A percentile compares a stretch with the other conserved stretches of the same genome.
Evolutionary conservation across 2,797 vertebrate species (phyloP).

Genomic region (Ataeniobius toweri): DNA sequence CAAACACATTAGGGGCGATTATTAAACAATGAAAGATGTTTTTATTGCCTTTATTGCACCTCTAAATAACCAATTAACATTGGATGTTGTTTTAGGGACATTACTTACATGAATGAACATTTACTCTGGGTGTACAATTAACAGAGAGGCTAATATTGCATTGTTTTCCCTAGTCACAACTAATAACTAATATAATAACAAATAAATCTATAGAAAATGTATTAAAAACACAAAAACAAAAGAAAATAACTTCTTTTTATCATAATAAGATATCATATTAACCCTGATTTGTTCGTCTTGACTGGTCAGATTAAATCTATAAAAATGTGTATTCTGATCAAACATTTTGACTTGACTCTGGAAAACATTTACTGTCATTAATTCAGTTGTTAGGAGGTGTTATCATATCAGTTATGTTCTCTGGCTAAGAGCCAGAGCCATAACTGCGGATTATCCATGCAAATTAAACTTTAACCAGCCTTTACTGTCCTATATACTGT

Average conservation of each 20-base stretch:
- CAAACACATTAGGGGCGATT: background rate
- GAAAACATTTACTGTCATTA: slow-evolving; percentile 4
- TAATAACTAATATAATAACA: background rate
- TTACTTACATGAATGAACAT: background rate
- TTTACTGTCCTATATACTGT: slow-evolving; percentile 36
- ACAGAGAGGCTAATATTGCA: background rate
- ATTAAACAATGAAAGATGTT: background rate
- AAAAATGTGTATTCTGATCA: slow-evolving; percentile 12
- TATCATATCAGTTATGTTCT: slow-evolving; percentile 48
- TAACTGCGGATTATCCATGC: slow-evolving; percentile 8
- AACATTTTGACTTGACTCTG: slow-evolving; percentile 8
- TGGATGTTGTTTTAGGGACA: background rate
- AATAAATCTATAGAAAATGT: background rate
- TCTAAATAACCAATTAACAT: background rate
- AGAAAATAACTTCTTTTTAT: background rate
- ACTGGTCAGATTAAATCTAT: slow-evolving; percentile 6
- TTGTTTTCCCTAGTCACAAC: background rate
- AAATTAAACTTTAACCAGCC: slow-evolving; percentile 65
- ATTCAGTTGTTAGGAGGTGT: slow-evolving; percentile 24
- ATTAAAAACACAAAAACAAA: background rate
- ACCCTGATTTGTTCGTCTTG: background rate
- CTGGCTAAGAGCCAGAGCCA: slow-evolving; percentile 23
- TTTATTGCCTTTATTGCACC: background rate
- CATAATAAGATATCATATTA: background rate
- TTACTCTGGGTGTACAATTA: background rate